These are phyloP conservation scores for Microtus ochrogaster DNA, from an alignment of 2,113 vertebrate species.

Conservation along the genomic window DNA sequence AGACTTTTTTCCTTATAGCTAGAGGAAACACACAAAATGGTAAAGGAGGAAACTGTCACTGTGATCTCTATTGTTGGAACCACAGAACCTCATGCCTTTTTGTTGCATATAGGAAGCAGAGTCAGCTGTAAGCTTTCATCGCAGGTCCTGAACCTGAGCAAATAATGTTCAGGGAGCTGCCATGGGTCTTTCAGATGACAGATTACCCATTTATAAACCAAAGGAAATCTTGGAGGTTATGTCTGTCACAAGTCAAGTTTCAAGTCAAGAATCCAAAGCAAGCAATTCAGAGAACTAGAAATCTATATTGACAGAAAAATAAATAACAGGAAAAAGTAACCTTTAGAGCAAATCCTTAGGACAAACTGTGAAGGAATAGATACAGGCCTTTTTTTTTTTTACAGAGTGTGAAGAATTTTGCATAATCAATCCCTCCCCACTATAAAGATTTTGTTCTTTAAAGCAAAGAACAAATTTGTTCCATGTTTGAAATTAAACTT, in stretches of 20 bases:
- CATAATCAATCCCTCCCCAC: not conserved
- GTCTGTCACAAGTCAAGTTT: not conserved
- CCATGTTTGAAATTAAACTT: conserved; percentile 20
- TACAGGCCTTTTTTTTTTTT: not conserved
- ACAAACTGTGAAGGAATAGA: not conserved
- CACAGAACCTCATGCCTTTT: not conserved
- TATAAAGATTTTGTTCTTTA: not conserved
- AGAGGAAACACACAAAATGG: not conserved
- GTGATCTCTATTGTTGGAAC: not conserved
- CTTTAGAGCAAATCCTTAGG: not conserved
- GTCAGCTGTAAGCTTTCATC: conserved; percentile 23
- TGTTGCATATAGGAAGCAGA: not conserved
- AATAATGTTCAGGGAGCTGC: conserved; percentile 24
- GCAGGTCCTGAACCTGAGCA: not conserved
- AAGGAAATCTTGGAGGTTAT: not conserved
- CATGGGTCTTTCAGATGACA: not conserved
- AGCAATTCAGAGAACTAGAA: not conserved
- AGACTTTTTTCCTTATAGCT: not conserved
- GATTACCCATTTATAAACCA: not conserved
- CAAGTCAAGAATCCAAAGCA: not conserved
- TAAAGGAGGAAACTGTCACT: not conserved
- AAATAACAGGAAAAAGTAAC: not conserved
- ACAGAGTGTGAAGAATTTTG: not conserved
- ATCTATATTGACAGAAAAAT: not conserved
- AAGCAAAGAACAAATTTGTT: not conserved